phyloP scores from a whole-genome alignment of 2,797 vertebrate genomes.

The Phoxinus dragarum region DNA sequence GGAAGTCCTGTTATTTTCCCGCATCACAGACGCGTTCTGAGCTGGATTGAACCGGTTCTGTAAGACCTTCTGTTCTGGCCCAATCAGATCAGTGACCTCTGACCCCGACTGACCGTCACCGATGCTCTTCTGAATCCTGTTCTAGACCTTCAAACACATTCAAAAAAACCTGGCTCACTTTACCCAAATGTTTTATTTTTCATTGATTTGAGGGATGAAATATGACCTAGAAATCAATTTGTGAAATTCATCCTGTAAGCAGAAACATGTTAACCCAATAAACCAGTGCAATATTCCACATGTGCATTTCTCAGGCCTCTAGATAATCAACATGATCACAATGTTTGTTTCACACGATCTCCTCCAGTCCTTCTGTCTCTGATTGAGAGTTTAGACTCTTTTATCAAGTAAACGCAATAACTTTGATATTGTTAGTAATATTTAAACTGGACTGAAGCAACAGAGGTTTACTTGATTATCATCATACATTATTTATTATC shows the following conservation, averaged over 20 bases:
- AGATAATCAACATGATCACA: no score
- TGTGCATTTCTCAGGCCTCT: no score
- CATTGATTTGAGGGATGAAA: neutral
- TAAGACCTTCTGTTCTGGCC: conserved; percentile 35
- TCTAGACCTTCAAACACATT: neutral
- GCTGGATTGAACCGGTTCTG: neutral
- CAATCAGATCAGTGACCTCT: conserved; percentile 56
- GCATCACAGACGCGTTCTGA: neutral
- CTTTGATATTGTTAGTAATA: no score
- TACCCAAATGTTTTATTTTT: neutral
- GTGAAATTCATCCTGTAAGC: neutral
- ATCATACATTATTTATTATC: no score
- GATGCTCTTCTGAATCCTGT: neutral
- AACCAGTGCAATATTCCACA: neutral
- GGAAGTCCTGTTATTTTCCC: conserved; percentile 14
- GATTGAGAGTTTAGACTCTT: no score
- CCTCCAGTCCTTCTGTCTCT: no score
- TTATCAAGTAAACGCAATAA: no score
- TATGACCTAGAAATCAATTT: neutral
- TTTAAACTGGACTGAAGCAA: no score
- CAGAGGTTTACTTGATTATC: no score
- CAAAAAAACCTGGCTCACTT: conserved; percentile 40
- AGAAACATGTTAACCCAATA: neutral
- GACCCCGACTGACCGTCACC: conserved; percentile 56
- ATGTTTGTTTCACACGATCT: no score